Evolutionary conservation across 2,797 vertebrate genomes (phyloP), one percentile per base, ranked within the genome.

Genomic region (Phataginus tetradactyla): DNA sequence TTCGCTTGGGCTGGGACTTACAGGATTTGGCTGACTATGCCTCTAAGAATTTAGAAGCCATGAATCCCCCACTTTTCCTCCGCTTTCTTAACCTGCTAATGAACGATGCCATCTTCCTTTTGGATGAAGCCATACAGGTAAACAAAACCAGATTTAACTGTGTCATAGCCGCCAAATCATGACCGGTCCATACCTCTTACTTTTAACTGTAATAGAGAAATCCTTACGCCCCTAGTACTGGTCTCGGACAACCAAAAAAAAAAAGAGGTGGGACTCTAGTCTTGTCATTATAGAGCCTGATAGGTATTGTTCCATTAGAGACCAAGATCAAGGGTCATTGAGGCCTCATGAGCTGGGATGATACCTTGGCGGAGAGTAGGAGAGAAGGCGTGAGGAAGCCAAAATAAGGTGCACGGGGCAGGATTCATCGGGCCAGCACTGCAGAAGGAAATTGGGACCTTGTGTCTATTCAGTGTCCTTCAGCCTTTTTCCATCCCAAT

Each of bases 121-220:
- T 99, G 98, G 99, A 99, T 93, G 99, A 99, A 98, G 99, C 99
- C 92, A 99, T 99, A 98, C 99, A 99, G 99, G 99, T 99, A 97
- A 92, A 95, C 97, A 95, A 57, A 64, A 45, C 45, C 45, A 25
- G 1, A 39, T 66, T 61, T 75, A 39, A 59, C 74, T 95, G 32
- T 10, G 59, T 18, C n/a, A 79, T 12, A 42, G 25, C 64, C 18
- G 64, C 49, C 57, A 94, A 49, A 57, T 92, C 25, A 87, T 63
- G 13, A 27, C 59, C 25, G 64, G 4, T 93, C 32, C 29, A 51
- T 90, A 29, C 39, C 77, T 91, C 83, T 92, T 79, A 92, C 34
- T 49, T 61, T 86, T 68, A 72, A 53, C 84, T 21, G 37, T 39
- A 86, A 53, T 55, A 93, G 66, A 91, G 4, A n/a, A 93, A 12